Conservation (phyloP, 2,888 invertebrate species). For the Aromia moschata region DNA sequence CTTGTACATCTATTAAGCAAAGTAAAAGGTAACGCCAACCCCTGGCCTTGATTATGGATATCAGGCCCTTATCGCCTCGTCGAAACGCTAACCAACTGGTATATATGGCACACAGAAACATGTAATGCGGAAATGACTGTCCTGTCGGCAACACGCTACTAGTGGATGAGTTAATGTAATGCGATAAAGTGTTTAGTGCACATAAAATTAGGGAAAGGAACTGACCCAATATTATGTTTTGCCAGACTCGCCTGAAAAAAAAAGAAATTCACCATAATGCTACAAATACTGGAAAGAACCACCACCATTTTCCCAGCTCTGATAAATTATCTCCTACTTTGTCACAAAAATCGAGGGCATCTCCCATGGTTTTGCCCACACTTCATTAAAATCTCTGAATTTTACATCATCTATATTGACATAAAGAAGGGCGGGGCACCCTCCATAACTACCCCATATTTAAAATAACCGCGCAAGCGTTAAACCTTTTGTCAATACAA, state of each 20-base stretch:
- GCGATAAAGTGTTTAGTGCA: slow-evolving; percentile 79
- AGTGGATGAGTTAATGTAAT: slow-evolving; percentile 74
- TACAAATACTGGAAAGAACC: neutral
- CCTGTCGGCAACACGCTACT: slow-evolving; percentile 81
- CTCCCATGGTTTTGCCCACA: slow-evolving; percentile 49
- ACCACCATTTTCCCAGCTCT: slow-evolving; percentile 76
- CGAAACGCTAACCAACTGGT: slow-evolving; percentile 80
- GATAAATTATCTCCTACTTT: slow-evolving; percentile 74
- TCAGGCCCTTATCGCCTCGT: slow-evolving; percentile 69
- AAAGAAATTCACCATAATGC: slow-evolving; percentile 31
- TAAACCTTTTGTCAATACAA: neutral
- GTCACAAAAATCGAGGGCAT: slow-evolving; percentile 68
- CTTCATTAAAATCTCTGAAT: slow-evolving; percentile 38
- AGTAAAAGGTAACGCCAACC: slow-evolving; percentile 83
- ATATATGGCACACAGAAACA: slow-evolving; percentile 79
- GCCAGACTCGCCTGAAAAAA: slow-evolving; percentile 70
- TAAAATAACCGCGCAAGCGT: slow-evolving; percentile 44
- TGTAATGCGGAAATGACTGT: slow-evolving; percentile 83
- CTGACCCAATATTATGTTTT: slow-evolving; percentile 78
- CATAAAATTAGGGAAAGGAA: slow-evolving; percentile 79
- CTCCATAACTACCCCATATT: slow-evolving; percentile 35
- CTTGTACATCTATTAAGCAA: slow-evolving; percentile 85
- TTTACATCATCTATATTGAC: slow-evolving; percentile 33
- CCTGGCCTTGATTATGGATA: slow-evolving; percentile 72
- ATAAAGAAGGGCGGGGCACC: slow-evolving; percentile 51